These are phyloP conservation scores for Ips nitidus DNA, from an alignment of 1,140 invertebrate genomes.

Conservation along the genomic window DNA sequence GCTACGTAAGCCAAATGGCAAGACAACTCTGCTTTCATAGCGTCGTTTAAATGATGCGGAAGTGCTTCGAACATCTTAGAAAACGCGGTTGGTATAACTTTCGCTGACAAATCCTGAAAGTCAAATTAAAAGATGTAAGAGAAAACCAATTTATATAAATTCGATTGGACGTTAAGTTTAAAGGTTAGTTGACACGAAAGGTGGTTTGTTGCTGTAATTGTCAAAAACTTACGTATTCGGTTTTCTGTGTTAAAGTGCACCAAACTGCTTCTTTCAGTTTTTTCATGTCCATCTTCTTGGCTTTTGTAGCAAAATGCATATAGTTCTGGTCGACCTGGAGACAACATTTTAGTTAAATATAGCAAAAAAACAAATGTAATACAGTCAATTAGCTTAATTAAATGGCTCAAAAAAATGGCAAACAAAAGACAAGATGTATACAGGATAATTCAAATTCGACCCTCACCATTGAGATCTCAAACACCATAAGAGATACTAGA, in stretches of 20 bases:
- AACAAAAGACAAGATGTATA: no score
- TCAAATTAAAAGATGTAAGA: background rate
- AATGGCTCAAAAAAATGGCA: no score
- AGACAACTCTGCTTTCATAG: constrained; percentile 70
- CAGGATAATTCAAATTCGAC: no score
- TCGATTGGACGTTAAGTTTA: no score
- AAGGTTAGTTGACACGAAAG: no score
- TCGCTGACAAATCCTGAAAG: constrained; percentile 25
- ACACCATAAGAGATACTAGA: no score
- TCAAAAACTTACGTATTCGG: constrained; percentile 18
- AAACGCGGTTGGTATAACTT: constrained; percentile 51
- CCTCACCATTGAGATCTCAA: no score
- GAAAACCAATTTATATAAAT: no score
- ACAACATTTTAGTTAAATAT: no score
- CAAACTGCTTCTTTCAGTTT: constrained; percentile 73
- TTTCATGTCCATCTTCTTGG: constrained; percentile 80
- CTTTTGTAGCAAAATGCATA: constrained; percentile 72
- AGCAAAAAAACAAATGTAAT: no score
- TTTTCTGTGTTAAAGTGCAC: constrained; percentile 54
- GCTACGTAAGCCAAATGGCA: constrained; percentile 75
- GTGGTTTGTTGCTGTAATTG: no score
- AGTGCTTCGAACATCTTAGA: constrained; percentile 61
- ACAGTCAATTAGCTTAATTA: no score
- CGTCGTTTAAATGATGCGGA: constrained; percentile 60
- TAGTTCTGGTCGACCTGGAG: constrained; percentile 64